Evolutionary conservation across 1,140 invertebrate species (phyloP), one percentile per base, ranked within the genome.

Genomic region (Physella acuta): DNA sequence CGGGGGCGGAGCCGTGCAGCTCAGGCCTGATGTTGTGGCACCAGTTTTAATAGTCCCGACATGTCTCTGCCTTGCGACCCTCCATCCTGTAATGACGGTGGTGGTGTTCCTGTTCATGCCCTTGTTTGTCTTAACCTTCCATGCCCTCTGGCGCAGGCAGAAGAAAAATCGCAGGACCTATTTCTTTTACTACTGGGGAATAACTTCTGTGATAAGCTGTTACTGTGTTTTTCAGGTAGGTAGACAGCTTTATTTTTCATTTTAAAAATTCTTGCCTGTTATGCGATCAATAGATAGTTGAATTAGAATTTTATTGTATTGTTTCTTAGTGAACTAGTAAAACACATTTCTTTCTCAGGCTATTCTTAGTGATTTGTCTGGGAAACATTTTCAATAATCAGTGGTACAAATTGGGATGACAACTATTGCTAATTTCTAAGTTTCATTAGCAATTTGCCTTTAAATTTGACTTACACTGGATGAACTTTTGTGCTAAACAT

Each of bases 101-200:
- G 1, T 77, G 1, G 72, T 74, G n/a, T 75, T 81, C 16, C 5
- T 72, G 5, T 68, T 71, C 24, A 77, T 80, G 75, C 76, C 78
- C 1, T 3, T 79, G 0, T 73, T 78, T 56, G 73, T 83, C 60
- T 56, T 80, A 5, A 20, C 58, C 5, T 81, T 81, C 71, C 80
- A 82, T 77, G 75, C 73, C 58, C 66, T 58, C 58, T 60, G 37
- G 70, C 61, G 66, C 53, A 28, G 31, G 64, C 60, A 62, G 61
- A 17, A 60, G 8, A 51, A 49, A n/a, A 26, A 73, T 24, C 17
- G 68, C 16, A 31, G 71, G 11, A 79, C 79, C n/a, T 58, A 68
- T 17, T 80, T 83, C 49, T 82, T 83, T 71, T 82, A 72, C 51
- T 36, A 67, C 17, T 82, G 80, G 81, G 78, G 73, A 2, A 11